These are phyloP conservation scores for Nothocercus julius DNA, from an alignment of 2,113 vertebrate species.

Conservation along the genomic window DNA sequence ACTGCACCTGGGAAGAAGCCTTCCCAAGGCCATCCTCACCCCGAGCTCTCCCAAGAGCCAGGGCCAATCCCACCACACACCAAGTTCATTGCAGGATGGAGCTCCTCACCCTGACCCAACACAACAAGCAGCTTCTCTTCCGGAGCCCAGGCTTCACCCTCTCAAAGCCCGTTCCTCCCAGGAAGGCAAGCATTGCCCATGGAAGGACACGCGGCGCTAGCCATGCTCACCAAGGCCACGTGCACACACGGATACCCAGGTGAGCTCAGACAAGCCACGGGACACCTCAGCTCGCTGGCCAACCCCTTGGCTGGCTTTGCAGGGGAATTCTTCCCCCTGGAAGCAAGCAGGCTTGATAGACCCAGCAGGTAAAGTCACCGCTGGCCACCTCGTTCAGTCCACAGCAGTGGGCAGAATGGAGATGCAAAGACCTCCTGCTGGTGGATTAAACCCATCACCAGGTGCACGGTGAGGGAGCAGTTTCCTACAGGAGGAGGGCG, in stretches of 20 bases:
- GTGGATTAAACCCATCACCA: not conserved
- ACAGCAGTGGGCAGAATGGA: not conserved
- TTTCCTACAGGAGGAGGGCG: not conserved
- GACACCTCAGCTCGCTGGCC: not conserved
- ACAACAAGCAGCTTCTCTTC: no score
- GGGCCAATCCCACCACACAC: no score
- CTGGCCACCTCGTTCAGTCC: not conserved
- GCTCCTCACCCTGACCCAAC: no score
- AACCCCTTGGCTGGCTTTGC: rapidly evolving
- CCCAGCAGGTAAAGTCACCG: not conserved
- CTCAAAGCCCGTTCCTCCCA: no score
- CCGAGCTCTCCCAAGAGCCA: no score
- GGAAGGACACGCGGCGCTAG: no score
- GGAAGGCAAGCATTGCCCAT: no score
- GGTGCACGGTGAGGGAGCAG: not conserved
- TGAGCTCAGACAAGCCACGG: not conserved
- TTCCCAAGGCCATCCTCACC: no score
- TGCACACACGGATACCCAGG: no score
- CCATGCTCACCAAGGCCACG: no score
- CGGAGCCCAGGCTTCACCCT: no score
- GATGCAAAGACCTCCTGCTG: not conserved
- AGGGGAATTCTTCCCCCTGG: not conserved
- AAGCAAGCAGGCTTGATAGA: not conserved
- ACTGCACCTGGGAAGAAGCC: not conserved
- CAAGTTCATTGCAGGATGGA: no score